These are phyloP conservation scores for Drosophila arizonae DNA, from an alignment of 1,140 invertebrate species.

Conservation along the genomic window DNA sequence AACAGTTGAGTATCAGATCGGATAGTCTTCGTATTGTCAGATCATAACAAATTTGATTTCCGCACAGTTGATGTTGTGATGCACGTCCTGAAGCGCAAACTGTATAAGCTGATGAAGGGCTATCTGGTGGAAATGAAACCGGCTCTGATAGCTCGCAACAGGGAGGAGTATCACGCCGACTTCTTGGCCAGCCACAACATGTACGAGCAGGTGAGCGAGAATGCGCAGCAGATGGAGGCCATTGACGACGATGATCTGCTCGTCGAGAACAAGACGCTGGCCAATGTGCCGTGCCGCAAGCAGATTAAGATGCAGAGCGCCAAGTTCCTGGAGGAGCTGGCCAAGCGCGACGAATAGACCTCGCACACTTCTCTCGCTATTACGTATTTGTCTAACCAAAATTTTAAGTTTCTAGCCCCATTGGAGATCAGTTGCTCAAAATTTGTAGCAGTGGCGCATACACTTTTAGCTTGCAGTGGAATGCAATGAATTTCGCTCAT, in stretches of 20 bases:
- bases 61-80: conserved; percentile 66
- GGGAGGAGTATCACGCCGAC: conserved; percentile 65
- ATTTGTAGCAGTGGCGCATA: neutral
- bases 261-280: conserved; percentile 64
- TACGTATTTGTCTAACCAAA: neutral
- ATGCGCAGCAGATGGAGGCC: conserved; percentile 30
- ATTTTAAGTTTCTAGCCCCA: neutral
- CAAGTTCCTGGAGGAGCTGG: conserved; percentile 66
- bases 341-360: conserved; percentile 65
- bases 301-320: conserved; percentile 75
- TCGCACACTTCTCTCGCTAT: neutral
- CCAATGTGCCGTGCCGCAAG: conserved; percentile 73
- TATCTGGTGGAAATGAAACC: conserved; percentile 65
- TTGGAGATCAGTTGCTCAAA: conserved; percentile 1
- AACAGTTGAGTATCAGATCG: conserved; percentile 60
- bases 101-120: conserved; percentile 71
- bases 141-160: conserved; percentile 43
- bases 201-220: conserved; percentile 37
- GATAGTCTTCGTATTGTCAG: neutral
- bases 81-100: conserved; percentile 66
- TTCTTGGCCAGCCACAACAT: conserved; percentile 59
- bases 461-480: conserved; percentile 8
- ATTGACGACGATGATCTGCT: conserved; percentile 59
- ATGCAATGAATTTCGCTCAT: conserved; percentile 9
- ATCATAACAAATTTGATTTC: neutral